A percentile compares a stretch with the other conserved stretches of the same genome.
These are phyloP conservation scores for Diogma glabrata DNA, from an alignment of 2,888 invertebrate species.

Conservation along the genomic window DNA sequence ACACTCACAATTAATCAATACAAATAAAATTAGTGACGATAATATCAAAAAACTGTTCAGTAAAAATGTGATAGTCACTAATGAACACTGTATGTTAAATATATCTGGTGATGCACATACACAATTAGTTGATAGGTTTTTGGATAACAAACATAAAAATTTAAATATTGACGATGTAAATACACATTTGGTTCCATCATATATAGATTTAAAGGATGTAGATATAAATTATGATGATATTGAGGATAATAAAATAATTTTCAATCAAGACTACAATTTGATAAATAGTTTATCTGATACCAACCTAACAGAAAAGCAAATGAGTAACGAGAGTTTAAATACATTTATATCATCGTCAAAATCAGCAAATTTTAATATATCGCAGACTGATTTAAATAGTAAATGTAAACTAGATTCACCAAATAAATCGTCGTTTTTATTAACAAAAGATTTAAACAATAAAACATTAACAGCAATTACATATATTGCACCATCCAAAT, in stretches of 20 bases:
- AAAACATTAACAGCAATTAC: not conserved
- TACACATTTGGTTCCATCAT: not conserved
- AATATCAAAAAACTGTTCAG: constrained; percentile 3
- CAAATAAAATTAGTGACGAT: not conserved
- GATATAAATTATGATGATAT: constrained; percentile 1
- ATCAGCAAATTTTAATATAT: constrained; percentile 10
- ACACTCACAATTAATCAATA: constrained; percentile 6
- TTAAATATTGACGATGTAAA: not conserved
- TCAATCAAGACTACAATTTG: not conserved
- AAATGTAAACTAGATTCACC: too few relatives aligned
- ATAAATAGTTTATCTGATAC: constrained; percentile 16
- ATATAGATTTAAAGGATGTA: constrained; percentile 7
- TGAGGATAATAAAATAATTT: constrained; percentile 2
- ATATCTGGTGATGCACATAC: too few relatives aligned
- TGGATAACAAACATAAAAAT: too few relatives aligned
- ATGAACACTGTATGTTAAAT: too few relatives aligned
- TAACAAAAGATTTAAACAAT: not conserved
- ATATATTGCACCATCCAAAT: constrained; percentile 20
- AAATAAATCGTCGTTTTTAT: not conserved
- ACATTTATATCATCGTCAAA: constrained; percentile 12
- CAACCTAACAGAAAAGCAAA: constrained; percentile 10
- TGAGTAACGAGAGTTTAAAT: not conserved
- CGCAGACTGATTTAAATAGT: not conserved
- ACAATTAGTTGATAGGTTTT: too few relatives aligned
- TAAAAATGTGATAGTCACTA: not conserved